phyloP scores from a whole-genome alignment of 2,888 invertebrate species.

The Metellina segmentata region DNA sequence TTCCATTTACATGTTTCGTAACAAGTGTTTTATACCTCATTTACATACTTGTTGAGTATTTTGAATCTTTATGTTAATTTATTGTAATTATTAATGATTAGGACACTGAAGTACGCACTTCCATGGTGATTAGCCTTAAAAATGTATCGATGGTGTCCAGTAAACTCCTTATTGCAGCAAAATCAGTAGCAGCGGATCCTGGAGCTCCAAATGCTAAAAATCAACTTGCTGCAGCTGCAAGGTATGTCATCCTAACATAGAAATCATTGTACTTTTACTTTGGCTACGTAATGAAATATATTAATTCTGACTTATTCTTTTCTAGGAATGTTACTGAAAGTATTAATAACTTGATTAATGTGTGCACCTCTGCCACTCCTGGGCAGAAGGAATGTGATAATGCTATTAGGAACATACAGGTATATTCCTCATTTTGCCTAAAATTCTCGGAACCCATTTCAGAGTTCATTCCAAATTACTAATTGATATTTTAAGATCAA shows the following conservation, averaged over 20 bases:
- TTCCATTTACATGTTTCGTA: too few species aligned
- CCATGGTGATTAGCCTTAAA: conserved; percentile 92
- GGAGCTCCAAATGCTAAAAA: conserved; percentile 94
- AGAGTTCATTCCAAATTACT: not conserved
- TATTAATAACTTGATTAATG: conserved; percentile 93
- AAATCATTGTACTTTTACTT: not conserved
- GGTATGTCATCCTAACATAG: conserved; percentile 79
- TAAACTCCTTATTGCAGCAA: conserved; percentile 91
- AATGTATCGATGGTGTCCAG: conserved; percentile 93
- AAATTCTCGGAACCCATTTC: not conserved
- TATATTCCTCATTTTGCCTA: conserved; percentile 70
- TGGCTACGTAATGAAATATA: too few species aligned
- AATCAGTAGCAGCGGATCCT: conserved; percentile 93
- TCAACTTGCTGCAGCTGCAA: conserved; percentile 91
- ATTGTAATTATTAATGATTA: conserved; percentile 80
- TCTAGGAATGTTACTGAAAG: conserved; percentile 92
- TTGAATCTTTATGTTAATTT: not conserved
- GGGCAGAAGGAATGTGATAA: conserved; percentile 98
- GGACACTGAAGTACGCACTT: conserved; percentile 88
- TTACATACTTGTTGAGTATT: not conserved
- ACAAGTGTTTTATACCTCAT: too few species aligned
- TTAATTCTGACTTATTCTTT: conserved; percentile 17
- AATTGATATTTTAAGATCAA: too few species aligned
- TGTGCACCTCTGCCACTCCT: conserved; percentile 93
- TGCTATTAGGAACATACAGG: conserved; percentile 93